Conservation (phyloP, 2,113 vertebrate species). For the Salminus brasiliensis region DNA sequence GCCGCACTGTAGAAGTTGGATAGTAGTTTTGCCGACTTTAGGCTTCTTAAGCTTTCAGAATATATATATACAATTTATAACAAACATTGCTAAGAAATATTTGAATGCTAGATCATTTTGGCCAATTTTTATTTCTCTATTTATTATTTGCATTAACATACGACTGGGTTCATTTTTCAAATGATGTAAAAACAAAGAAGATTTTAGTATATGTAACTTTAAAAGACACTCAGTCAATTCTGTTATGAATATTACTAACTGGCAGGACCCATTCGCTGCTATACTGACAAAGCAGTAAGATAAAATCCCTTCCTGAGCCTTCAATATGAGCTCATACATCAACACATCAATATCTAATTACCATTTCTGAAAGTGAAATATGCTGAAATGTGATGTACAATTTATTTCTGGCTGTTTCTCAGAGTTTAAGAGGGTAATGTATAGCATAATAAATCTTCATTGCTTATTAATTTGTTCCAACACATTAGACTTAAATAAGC, state of each 20-base stretch:
- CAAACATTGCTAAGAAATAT: too few species aligned
- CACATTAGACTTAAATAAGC: too few species aligned
- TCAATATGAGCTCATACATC: slow-evolving; percentile 54
- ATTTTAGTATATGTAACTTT: too few species aligned
- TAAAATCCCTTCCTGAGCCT: slow-evolving; percentile 47
- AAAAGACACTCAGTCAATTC: slow-evolving; percentile 4
- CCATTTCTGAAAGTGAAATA: not conserved
- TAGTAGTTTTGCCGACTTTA: too few species aligned
- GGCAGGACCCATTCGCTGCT: not conserved
- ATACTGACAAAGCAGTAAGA: slow-evolving; percentile 38
- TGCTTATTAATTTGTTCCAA: not conserved
- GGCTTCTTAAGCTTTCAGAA: too few species aligned
- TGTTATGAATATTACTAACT: slow-evolving; percentile 4
- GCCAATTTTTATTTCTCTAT: too few species aligned
- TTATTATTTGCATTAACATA: too few species aligned
- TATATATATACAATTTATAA: too few species aligned
- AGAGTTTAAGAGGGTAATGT: not conserved
- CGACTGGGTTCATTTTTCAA: too few species aligned
- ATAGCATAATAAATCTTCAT: not conserved
- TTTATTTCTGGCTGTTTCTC: not conserved
- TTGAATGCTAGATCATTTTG: too few species aligned
- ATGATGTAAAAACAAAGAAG: too few species aligned
- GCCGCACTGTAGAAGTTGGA: too few species aligned
- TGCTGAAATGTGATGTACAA: not conserved
- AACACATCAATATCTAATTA: slow-evolving; percentile 28